Base-by-base conservation (phyloP, 2,113 vertebrate species). In the Coregonus clupeaformis region DNA sequence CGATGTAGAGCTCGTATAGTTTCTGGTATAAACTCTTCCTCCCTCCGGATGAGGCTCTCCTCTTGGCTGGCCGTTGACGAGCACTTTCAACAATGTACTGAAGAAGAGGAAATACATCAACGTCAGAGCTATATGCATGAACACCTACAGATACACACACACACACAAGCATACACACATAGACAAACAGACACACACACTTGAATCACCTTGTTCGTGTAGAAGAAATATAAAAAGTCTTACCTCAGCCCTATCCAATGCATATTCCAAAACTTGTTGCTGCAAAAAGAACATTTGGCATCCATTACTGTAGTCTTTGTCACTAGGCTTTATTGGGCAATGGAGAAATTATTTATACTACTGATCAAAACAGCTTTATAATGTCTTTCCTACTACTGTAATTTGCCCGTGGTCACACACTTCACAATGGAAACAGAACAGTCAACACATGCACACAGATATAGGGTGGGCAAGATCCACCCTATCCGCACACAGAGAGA, bases 61-160 rank as follows among this genome's bases (percentile, higher is more conserved):
- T 94, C 92, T 96, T 97, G 78, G 95, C 95, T 82, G 98, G 97
- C 87, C 95, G 94, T 82, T 99, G 97, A 80, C 95, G 95, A 87
- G 97, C 97, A 94, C 96, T 98, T 94, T 99, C 98, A 80, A 98
- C 97, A 77, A 99, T 95, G 91, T 99, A 98, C 97, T 99, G 64
- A 90, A 90, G 47, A 83, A 60, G 92, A 67, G 89, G 68, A 72
- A 32, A 68, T 22, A 24, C 45, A 24, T 20, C 5, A 16, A 52
- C 25, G 47, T 52, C n/a, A 30, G 57, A 18, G 16, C 1, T 18
- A 1, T 57, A 42, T 6, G 52, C 3, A 64, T 14, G 0, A 47
- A 71, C n/a, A 55, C 13, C 60, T 32, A 22, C 55, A 36, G 27
- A 30, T 1, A 49, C 20, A 64, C 30, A 62, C 3, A 45, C 67